phyloP scores from a whole-genome alignment of 2,888 invertebrate species.

The Bimastos eiseni region DNA sequence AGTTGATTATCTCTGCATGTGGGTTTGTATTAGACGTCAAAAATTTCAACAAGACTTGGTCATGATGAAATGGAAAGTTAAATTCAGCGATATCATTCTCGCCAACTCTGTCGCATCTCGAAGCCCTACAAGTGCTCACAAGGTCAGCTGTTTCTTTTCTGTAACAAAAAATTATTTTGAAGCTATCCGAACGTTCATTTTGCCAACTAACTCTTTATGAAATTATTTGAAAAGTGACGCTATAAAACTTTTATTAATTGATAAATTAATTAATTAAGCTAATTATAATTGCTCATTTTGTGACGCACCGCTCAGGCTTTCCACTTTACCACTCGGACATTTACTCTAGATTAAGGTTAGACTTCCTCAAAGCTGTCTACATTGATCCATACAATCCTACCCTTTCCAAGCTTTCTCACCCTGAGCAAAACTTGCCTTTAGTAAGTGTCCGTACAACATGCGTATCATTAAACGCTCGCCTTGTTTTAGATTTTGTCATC shows the following conservation, averaged over 20 bases:
- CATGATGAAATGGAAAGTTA: constrained; percentile 50
- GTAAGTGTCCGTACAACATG: no score
- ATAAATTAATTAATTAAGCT: background rate
- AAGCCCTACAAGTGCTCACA: background rate
- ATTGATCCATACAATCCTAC: no score
- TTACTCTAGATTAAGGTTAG: no score
- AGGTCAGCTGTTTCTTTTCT: background rate
- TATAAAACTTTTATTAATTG: background rate
- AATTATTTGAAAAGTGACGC: background rate
- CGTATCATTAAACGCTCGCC: no score
- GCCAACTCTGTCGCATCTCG: constrained; percentile 24
- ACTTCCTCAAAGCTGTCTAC: no score
- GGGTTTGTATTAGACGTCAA: constrained; percentile 42
- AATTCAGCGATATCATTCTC: constrained; percentile 43
- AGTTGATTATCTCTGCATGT: background rate
- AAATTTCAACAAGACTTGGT: constrained; percentile 46
- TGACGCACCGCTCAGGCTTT: no score
- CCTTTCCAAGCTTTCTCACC: no score
- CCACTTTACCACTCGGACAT: no score
- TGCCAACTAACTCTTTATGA: background rate
- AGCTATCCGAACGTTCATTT: background rate
- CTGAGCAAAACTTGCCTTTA: no score
- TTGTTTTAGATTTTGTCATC: background rate
- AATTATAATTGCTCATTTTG: no score
- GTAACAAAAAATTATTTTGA: background rate